phyloP scores from a whole-genome alignment of 2,888 invertebrate species.

The Andrena praecox region DNA sequence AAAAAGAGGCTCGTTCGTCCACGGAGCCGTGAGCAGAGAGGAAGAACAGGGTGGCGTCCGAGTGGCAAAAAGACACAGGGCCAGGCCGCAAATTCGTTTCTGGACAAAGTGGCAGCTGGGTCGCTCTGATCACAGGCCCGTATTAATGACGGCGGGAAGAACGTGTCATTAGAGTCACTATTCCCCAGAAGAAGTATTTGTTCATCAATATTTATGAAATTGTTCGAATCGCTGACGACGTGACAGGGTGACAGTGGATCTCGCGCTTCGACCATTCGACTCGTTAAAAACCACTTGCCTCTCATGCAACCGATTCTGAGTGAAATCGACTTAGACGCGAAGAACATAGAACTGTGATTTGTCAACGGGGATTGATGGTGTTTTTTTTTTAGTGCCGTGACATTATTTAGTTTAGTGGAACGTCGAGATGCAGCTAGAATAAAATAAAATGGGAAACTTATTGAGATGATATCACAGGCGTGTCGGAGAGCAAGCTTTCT shows the following conservation, averaged over 20 bases:
- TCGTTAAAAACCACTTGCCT: not conserved
- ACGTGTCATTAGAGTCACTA: constrained; percentile 38
- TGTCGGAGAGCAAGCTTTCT: too few species aligned
- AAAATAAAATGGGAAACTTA: too few species aligned
- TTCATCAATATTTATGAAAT: constrained; percentile 53
- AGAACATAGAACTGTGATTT: too few species aligned
- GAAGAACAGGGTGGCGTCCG: constrained; percentile 38
- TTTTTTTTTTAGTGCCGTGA: too few species aligned
- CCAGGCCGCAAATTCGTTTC: constrained; percentile 66
- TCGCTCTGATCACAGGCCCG: constrained; percentile 45
- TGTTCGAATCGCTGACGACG: not conserved
- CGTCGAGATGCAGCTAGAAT: too few species aligned
- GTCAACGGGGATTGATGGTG: too few species aligned
- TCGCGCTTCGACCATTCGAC: not conserved
- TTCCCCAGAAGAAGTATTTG: constrained; percentile 28
- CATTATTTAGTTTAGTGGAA: too few species aligned
- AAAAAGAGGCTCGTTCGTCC: constrained; percentile 37
- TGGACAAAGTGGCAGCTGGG: constrained; percentile 70
- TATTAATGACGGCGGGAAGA: constrained; percentile 36
- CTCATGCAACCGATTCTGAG: too few species aligned
- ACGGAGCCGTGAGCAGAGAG: not conserved
- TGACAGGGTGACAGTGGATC: not conserved
- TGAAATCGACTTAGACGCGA: too few species aligned
- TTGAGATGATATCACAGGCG: too few species aligned
- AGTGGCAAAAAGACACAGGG: constrained; percentile 57